Conservation (phyloP, 2,113 vertebrate genomes). For the Hypocryptadius cinnamomeus region DNA sequence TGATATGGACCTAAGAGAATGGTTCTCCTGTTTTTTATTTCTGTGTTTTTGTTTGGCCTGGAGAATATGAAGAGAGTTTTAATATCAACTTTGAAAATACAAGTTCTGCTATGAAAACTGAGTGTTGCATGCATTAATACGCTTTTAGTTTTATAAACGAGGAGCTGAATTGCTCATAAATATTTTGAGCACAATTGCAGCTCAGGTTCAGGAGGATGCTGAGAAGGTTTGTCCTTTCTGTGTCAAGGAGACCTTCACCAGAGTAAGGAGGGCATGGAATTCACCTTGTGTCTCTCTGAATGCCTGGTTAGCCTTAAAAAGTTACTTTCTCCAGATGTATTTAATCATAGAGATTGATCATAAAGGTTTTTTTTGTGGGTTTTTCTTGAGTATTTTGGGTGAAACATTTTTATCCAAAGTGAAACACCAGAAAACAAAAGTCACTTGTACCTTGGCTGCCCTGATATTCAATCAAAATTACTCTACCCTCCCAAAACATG, state of each 20-base stretch:
- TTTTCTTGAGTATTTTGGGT: background rate
- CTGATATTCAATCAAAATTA: background rate
- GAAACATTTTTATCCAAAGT: background rate
- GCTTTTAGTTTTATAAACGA: background rate
- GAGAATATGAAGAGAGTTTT: background rate
- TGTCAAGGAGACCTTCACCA: background rate
- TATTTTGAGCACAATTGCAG: background rate
- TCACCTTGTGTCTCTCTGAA: background rate
- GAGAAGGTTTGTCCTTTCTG: background rate
- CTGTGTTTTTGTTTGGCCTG: background rate
- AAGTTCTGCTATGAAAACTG: background rate
- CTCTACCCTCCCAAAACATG: background rate
- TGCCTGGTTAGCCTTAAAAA: background rate
- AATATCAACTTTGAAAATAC: background rate
- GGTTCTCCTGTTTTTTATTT: background rate
- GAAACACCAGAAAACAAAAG: background rate
- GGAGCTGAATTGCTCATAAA: background rate
- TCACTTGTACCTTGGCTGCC: background rate
- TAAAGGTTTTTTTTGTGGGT: background rate
- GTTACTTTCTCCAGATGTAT: background rate
- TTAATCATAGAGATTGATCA: background rate
- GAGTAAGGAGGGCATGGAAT: background rate
- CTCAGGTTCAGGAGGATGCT: background rate
- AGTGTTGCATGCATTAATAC: background rate
- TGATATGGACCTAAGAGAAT: background rate